These are phyloP conservation scores for Drosophila kuntzei DNA, from an alignment of 2,888 invertebrate genomes.

Conservation along the genomic window DNA sequence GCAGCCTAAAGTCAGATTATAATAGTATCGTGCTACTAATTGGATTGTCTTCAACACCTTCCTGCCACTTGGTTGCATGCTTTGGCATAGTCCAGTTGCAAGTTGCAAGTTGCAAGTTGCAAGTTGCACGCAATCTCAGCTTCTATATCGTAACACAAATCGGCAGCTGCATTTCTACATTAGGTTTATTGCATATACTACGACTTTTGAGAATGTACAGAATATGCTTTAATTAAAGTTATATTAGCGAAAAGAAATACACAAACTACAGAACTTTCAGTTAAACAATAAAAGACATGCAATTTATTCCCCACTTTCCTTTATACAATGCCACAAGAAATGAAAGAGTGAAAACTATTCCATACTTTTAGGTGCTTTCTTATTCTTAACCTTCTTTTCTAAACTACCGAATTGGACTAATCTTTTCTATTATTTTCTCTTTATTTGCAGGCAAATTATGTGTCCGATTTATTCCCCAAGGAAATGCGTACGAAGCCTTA, in stretches of 20 bases:
- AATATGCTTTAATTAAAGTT: neutral
- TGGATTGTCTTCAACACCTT: conserved; percentile 23
- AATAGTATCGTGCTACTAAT: conserved; percentile 11
- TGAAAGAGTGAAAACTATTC: neutral
- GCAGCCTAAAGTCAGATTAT: conserved; percentile 6
- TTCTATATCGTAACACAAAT: conserved; percentile 11
- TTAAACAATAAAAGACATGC: neutral
- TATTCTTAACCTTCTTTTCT: neutral
- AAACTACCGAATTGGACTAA: neutral
- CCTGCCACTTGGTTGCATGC: conserved; percentile 11
- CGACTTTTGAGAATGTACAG: neutral
- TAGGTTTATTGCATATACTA: conserved; percentile 6
- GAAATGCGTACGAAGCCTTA: conserved; percentile 65
- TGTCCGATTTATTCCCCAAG: conserved; percentile 83
- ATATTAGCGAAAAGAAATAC: neutral
- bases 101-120: conserved; percentile 18
- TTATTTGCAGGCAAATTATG: conserved; percentile 82
- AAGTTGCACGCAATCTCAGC: conserved; percentile 19
- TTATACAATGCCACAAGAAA: neutral
- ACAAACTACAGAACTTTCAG: neutral
- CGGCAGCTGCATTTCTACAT: conserved; percentile 45
- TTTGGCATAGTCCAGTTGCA: neutral
- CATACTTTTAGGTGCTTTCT: conserved; percentile 69
- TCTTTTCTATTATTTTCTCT: neutral
- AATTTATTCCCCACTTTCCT: neutral